A percentile compares a stretch with the other conserved stretches of the same genome.
Evolutionary conservation across 1,140 invertebrate species (phyloP).

Genomic region (Pollicipes pollicipes): DNA sequence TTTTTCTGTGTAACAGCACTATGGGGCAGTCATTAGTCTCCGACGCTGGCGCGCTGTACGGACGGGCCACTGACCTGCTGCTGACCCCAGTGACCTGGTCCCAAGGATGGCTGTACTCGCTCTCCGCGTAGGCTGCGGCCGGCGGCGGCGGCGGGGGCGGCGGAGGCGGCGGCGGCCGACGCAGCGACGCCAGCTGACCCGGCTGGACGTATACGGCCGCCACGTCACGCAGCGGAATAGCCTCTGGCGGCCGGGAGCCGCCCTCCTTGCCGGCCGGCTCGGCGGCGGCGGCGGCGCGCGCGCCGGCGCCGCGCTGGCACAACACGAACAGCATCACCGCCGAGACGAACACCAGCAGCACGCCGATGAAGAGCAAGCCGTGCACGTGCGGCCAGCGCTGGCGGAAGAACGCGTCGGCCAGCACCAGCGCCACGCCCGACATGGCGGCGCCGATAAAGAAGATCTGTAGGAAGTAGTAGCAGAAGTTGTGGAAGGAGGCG

Average conservation of each 20-base stretch:
- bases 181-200: background rate
- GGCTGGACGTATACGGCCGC: background rate
- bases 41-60: background rate
- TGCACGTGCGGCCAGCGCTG: conserved; percentile 3
- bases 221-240: background rate
- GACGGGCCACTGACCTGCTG: background rate
- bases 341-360: background rate
- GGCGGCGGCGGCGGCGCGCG: background rate
- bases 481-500: background rate
- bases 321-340: conserved; percentile 2
- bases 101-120: conserved; percentile 1
- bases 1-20: no score
- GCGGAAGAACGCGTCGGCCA: background rate
- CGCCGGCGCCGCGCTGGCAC: background rate
- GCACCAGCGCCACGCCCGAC: conserved; percentile 2
- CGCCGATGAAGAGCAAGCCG: conserved; percentile 1
- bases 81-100: background rate
- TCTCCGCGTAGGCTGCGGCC: background rate
- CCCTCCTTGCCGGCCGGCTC: background rate
- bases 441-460: background rate
- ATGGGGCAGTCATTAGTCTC: no score
- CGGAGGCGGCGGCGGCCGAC: background rate
- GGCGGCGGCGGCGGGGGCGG: background rate
- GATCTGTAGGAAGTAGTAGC: background rate
- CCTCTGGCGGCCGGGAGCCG: background rate